Percentiles rank a stretch among this genome's conserved stretches.
These are phyloP conservation scores for Cotesia glomerata DNA, from an alignment of 1,140 invertebrate species.

Conservation along the genomic window DNA sequence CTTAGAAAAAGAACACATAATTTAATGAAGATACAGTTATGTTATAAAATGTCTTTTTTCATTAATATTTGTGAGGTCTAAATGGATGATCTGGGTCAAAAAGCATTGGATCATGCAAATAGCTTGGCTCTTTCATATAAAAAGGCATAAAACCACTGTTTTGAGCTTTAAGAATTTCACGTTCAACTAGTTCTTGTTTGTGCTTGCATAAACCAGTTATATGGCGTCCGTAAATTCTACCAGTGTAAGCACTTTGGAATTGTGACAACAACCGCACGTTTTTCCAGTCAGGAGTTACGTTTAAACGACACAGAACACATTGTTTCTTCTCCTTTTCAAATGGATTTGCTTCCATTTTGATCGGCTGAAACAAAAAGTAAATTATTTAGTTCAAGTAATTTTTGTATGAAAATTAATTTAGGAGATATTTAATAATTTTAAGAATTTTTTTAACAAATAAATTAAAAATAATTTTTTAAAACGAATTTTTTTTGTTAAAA, in stretches of 20 bases:
- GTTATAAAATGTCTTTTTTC: neutral
- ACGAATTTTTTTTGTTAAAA: too few relatives aligned
- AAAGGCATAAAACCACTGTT: constrained; percentile 62
- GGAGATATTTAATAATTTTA: too few relatives aligned
- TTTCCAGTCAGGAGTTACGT: constrained; percentile 88
- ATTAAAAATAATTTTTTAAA: too few relatives aligned
- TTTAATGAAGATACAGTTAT: neutral
- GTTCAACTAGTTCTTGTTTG: constrained; percentile 75
- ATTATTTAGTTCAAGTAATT: neutral
- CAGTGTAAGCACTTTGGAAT: constrained; percentile 93
- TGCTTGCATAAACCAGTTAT: constrained; percentile 86
- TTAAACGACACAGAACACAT: constrained; percentile 88
- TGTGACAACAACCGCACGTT: constrained; percentile 91
- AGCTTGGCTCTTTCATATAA: constrained; percentile 78
- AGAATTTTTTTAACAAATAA: too few relatives aligned
- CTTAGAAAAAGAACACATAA: neutral
- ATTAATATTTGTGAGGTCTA: constrained; percentile 78
- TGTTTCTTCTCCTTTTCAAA: constrained; percentile 74
- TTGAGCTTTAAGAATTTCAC: constrained; percentile 76
- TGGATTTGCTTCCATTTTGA: constrained; percentile 78
- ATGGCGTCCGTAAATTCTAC: constrained; percentile 86
- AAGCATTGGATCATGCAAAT: constrained; percentile 82
- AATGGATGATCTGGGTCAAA: constrained; percentile 85
- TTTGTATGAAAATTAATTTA: neutral
- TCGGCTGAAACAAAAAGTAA: constrained; percentile 55